Percentiles rank a stretch among this genome's conserved stretches.
These are phyloP conservation scores for Leptopterna dolabrata DNA, from an alignment of 2,888 invertebrate species.

Conservation along the genomic window DNA sequence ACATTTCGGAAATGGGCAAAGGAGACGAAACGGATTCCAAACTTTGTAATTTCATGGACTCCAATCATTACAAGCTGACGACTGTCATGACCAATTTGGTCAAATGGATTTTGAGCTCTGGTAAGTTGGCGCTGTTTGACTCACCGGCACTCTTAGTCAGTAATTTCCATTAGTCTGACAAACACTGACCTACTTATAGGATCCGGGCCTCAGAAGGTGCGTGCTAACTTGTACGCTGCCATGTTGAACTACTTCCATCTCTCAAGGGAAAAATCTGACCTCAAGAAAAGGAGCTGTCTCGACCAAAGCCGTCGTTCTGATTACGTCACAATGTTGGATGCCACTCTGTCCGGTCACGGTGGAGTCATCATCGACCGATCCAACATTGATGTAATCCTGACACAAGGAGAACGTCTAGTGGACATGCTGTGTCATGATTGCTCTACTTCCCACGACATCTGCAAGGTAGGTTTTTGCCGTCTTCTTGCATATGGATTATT, in stretches of 20 bases:
- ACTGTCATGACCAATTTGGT: constrained; percentile 66
- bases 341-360: constrained; percentile 20
- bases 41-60: constrained; percentile 60
- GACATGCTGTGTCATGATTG: constrained; percentile 87
- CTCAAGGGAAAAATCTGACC: constrained; percentile 68
- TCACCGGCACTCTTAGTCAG: no score
- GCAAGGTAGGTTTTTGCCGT: constrained; percentile 70
- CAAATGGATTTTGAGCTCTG: constrained; percentile 68
- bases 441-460: constrained; percentile 88
- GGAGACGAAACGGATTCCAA: constrained; percentile 59
- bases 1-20: constrained; percentile 58
- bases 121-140: constrained; percentile 40
- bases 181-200: constrained; percentile 67
- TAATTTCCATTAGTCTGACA: no score
- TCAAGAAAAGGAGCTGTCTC: constrained; percentile 32
- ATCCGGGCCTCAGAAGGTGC: constrained; percentile 82
- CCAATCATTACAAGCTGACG: constrained; percentile 60
- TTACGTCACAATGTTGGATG: constrained; percentile 53
- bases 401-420: constrained; percentile 84
- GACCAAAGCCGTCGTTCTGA: constrained; percentile 16
- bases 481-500: not conserved
- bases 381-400: constrained; percentile 63
- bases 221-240: constrained; percentile 88
- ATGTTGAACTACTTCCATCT: constrained; percentile 84
- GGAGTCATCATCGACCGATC: constrained; percentile 17